phyloP scores from a whole-genome alignment of 1,140 invertebrate species.

The Oryzaephilus surinamensis region DNA sequence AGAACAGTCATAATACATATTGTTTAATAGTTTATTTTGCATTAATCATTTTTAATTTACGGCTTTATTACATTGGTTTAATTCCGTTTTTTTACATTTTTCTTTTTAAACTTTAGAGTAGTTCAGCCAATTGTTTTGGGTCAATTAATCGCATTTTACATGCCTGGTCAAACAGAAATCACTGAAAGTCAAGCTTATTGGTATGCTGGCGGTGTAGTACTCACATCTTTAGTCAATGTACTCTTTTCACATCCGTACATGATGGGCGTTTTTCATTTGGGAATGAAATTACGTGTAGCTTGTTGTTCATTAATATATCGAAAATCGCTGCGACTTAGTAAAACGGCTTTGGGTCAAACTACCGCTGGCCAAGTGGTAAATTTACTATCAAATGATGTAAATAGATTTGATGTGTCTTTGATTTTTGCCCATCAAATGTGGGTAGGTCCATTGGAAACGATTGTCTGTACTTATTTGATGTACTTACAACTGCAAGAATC shows the following conservation, averaged over 20 bases:
- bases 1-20: no score
- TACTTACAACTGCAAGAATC: conserved; percentile 66
- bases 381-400: conserved; percentile 75
- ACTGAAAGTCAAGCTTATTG: conserved; percentile 45
- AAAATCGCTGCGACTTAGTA: conserved; percentile 61
- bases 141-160: conserved; percentile 27
- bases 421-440: conserved; percentile 67
- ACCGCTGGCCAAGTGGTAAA: conserved; percentile 80
- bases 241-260: conserved; percentile 70
- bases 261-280: conserved; percentile 61
- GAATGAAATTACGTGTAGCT: conserved; percentile 64
- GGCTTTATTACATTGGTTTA: background rate
- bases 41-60: no score
- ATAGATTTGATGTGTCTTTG: conserved; percentile 57
- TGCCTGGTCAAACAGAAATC: conserved; percentile 32
- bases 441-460: conserved; percentile 73
- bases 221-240: conserved; percentile 58
- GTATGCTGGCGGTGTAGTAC: conserved; percentile 56
- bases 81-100: background rate
- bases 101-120: conserved; percentile 38
- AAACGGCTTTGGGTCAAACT: conserved; percentile 60
- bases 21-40: background rate
- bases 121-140: conserved; percentile 29
- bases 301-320: conserved; percentile 62
- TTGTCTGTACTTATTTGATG: conserved; percentile 67